These are phyloP conservation scores for Sebastes minor DNA, from an alignment of 2,797 vertebrate genomes.

Conservation along the genomic window DNA sequence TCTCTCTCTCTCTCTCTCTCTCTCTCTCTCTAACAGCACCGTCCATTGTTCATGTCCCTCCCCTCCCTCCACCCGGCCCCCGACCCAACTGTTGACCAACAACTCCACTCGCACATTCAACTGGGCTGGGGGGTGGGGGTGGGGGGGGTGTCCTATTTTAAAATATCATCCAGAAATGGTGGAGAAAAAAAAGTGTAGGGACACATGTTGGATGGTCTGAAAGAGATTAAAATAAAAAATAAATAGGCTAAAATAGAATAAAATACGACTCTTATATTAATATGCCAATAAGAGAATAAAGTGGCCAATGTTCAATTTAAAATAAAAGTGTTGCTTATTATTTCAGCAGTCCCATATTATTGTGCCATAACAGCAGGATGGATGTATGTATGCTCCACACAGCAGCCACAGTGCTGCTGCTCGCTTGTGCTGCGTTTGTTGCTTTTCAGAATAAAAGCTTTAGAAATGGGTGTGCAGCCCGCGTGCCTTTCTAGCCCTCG, in stretches of 20 bases:
- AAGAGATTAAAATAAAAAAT: background rate
- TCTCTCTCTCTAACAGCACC: constrained; percentile 67
- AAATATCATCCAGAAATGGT: constrained; percentile 54
- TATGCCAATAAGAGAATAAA: background rate
- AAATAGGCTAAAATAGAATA: background rate
- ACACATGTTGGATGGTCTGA: background rate
- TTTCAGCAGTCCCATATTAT: background rate
- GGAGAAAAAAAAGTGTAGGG: background rate
- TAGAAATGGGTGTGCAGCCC: constrained; percentile 2
- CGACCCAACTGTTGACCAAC: constrained; percentile 82
- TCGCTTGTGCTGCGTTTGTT: background rate
- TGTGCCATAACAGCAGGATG: background rate
- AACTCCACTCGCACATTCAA: constrained; percentile 74
- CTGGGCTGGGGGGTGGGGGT: background rate
- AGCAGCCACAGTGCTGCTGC: background rate
- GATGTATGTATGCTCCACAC: background rate
- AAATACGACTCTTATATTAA: background rate
- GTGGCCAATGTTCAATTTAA: background rate
- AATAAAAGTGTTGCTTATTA: background rate
- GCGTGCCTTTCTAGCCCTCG: constrained; percentile 37
- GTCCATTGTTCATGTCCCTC: constrained; percentile 65
- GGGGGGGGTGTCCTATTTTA: constrained; percentile 70
- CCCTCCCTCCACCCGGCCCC: constrained; percentile 85
- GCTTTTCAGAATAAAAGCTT: constrained; percentile 52
- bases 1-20: constrained; percentile 19